A percentile compares a stretch with the other conserved stretches of the same genome.
These are phyloP conservation scores for Podarcis siculus DNA, from an alignment of 2,797 vertebrate genomes.

Conservation along the genomic window DNA sequence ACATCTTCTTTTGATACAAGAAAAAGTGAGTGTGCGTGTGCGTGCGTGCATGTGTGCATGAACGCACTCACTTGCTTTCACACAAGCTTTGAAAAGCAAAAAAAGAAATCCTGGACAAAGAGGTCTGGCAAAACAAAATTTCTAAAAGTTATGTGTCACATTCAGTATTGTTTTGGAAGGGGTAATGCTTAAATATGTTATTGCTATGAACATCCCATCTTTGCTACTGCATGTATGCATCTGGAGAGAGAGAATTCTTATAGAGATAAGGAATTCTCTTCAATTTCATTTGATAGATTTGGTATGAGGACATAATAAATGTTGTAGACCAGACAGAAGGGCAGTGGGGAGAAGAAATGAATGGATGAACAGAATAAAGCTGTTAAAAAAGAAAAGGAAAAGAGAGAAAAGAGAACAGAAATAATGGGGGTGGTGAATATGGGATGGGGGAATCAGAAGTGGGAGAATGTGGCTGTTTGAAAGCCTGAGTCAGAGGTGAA, in stretches of 20 bases:
- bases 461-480: slow-evolving; percentile 22
- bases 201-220: slow-evolving; percentile 2
- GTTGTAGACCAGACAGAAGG: slow-evolving; percentile 20
- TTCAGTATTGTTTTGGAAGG: background rate
- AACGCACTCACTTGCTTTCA: background rate
- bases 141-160: slow-evolving; percentile 34
- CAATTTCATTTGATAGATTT: slow-evolving; percentile 35
- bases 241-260: background rate
- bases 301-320: background rate
- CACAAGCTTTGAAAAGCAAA: slow-evolving; percentile 60
- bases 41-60: background rate
- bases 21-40: slow-evolving; percentile 2
- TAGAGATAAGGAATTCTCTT: slow-evolving; percentile 11
- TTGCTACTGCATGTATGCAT: background rate
- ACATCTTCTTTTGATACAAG: slow-evolving; percentile 40
- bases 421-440: background rate
- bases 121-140: slow-evolving; percentile 42
- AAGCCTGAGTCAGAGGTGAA: slow-evolving; percentile 37
- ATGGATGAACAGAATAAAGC: slow-evolving; percentile 12
- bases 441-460: slow-evolving; percentile 7
- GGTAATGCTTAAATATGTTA: background rate
- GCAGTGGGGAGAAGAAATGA: background rate
- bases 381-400: slow-evolving; percentile 22
- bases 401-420: background rate
- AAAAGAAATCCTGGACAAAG: slow-evolving; percentile 35